Percentiles rank a stretch among this genome's conserved stretches.
phyloP scores from a whole-genome alignment of 2,888 invertebrate species.

The Nomada flava region DNA sequence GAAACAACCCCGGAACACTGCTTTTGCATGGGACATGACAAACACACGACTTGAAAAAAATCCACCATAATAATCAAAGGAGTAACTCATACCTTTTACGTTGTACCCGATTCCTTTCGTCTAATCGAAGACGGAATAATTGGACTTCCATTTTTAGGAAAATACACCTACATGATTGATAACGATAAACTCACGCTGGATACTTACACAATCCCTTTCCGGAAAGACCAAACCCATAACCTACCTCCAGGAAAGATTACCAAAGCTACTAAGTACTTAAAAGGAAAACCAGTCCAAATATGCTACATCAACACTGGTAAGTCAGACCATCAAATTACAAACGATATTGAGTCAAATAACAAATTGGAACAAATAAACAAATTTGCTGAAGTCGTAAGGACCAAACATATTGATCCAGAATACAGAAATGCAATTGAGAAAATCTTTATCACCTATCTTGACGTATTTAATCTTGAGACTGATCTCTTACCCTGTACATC shows the following conservation, averaged over 20 bases:
- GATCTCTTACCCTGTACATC: not conserved
- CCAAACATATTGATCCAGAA: not conserved
- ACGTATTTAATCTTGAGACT: not conserved
- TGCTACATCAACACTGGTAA: conserved; percentile 10
- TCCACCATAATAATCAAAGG: not conserved
- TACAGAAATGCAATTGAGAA: not conserved
- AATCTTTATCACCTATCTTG: not conserved
- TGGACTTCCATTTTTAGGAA: not conserved
- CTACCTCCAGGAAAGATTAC: too few relatives aligned
- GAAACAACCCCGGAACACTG: too few relatives aligned
- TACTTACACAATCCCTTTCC: not conserved
- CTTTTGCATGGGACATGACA: not conserved
- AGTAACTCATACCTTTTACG: not conserved
- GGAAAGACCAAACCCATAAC: too few relatives aligned
- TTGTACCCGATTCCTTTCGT: conserved; percentile 5
- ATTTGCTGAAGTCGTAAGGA: not conserved
- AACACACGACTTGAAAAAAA: not conserved
- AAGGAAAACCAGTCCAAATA: not conserved
- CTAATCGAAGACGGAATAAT: conserved; percentile 7
- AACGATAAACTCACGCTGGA: not conserved
- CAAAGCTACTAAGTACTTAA: not conserved
- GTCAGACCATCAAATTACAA: too few relatives aligned
- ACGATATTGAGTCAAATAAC: not conserved
- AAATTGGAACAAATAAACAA: not conserved
- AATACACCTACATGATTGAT: not conserved